Evolutionary conservation across 2,113 vertebrate species (phyloP).

Genomic region (Calypte anna): DNA sequence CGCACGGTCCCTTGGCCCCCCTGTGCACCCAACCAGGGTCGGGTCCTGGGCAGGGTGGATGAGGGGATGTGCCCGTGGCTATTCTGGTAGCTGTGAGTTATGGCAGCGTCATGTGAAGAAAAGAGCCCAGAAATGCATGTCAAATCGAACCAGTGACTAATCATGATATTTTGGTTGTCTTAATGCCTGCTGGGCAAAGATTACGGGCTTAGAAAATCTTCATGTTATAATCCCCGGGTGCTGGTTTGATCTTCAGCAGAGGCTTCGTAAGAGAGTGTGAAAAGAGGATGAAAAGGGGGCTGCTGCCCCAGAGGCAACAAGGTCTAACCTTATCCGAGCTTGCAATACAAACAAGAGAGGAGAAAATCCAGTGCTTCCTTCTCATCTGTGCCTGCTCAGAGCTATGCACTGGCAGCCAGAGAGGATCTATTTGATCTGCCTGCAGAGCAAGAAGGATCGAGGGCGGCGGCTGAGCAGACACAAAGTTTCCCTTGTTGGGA

Average conservation of each 20-base stretch:
- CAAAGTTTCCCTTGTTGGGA: constrained; percentile 25
- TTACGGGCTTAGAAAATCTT: constrained; percentile 70
- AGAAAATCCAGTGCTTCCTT: not conserved
- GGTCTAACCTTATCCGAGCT: not conserved
- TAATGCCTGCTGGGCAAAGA: constrained; percentile 8
- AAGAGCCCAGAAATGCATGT: constrained; percentile 66
- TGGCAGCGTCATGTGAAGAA: constrained; percentile 72
- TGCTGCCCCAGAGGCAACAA: not conserved
- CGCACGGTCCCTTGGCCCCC: not conserved
- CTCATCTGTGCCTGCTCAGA: not conserved
- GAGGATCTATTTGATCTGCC: constrained; percentile 31
- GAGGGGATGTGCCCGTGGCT: constrained; percentile 65
- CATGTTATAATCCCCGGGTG: constrained; percentile 37
- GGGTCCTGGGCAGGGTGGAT: not conserved
- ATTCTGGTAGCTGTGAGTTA: constrained; percentile 83
- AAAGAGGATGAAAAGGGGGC: constrained; percentile 42
- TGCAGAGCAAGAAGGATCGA: constrained; percentile 5
- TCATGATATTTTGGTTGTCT: constrained; percentile 78
- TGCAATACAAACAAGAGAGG: constrained; percentile 4
- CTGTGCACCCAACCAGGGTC: not conserved
- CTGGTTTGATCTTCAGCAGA: constrained; percentile 71
- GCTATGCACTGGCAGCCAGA: constrained; percentile 34
- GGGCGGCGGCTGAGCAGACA: not conserved
- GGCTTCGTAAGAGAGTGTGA: constrained; percentile 17
- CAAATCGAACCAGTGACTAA: constrained; percentile 76